Base-by-base conservation (phyloP, 2,113 vertebrate genomes). In the Caranx melampygus region DNA sequence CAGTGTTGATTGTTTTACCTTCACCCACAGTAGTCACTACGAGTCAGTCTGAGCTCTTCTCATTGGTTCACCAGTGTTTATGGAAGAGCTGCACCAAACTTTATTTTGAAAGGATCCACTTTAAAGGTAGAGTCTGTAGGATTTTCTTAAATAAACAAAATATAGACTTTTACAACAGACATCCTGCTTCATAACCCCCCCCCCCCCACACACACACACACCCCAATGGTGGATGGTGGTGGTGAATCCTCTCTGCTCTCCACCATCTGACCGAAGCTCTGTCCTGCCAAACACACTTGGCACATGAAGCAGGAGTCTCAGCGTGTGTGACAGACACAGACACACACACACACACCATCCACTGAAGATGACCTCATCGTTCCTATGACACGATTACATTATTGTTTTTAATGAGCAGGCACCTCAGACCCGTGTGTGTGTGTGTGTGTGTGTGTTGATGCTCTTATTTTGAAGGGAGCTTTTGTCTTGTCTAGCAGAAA, bases 281-380 rank as follows among this genome's bases (percentile, higher is more conserved):
- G 78, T 34, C 78, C 47, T 88, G 79, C 72, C 88, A 75, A 62
- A 84, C 75, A 81, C 83, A 79, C 70, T 88, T 86, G 86, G 88
- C 84, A 58, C 70, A 58, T 67, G 79, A 73, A 45, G n/a, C 51
- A 42, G 6, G 35, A 84, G 86, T 78, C 66, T 35, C 84, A 35
- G 75, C 54, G 18, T 18, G 59, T 55, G 67, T 75, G 44, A 37
- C 68, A 59, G 9, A 81, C 68, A 74, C 18, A 35, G n/a, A n/a
- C 61, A n/a, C 40, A 51, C 74, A 26, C 35, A 37, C 18, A 33
- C 58, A 18, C 44, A 52, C 74, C 15, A 49, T 34, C 45, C 49
- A 26, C 47, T 34, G 13, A 70, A 54, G 75, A 88, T 79, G 68
- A 90, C 68, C 76, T 85, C 72, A 69, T 86, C 76, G 65, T 70